Base-by-base conservation (phyloP, 1,140 invertebrate species). In the Scaptomyza hsui region DNA sequence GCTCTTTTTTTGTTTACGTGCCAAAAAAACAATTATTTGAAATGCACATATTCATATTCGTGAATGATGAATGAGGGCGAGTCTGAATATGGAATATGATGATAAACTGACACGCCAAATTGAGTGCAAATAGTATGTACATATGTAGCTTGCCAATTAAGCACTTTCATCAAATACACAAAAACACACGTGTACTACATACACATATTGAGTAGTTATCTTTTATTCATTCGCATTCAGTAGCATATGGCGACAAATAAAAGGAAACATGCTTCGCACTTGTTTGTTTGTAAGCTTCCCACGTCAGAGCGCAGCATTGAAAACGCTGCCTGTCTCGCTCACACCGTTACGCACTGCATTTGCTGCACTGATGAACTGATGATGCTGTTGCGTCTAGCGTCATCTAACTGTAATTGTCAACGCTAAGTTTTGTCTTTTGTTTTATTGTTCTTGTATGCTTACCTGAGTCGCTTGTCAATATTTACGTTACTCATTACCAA, bases 381-480 rank as follows among this genome's bases (percentile, higher is more conserved):
- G 37, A 56, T 61, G 45, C 5, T 16, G 57, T 26, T 62, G 41
- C 29, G n/a, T 37, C 32, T 37, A 37, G 7, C 12, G 21, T 35
- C 21, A 24, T 19, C 52, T 64, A 57, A 65, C 68, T 65, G 61
- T 65, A 29, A 39, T 57, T 71, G 39, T 51, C 67, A 48, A 19
- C 18, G 10, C 37, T 55, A 21, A n/a, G 37, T 32, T 42, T 42
- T 24, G 18, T 72, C 32, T 55, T 13, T 65, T 42, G 26, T 48
- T 48, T 57, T 59, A 29, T 67, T 72, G 56, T 68, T 80, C 72
- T 80, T 68, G 26, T 9, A 1, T 26, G 24, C 2, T 55, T 49
- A 19, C 41, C 67, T 44, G 45, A n/a, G 57, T 52, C 67, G 37
- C 39, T 32, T 80, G 77, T 80, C 77, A 76, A 81, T 80, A 62